Base-by-base conservation (phyloP, 2,888 invertebrate genomes). In the Eurytoma californica region DNA sequence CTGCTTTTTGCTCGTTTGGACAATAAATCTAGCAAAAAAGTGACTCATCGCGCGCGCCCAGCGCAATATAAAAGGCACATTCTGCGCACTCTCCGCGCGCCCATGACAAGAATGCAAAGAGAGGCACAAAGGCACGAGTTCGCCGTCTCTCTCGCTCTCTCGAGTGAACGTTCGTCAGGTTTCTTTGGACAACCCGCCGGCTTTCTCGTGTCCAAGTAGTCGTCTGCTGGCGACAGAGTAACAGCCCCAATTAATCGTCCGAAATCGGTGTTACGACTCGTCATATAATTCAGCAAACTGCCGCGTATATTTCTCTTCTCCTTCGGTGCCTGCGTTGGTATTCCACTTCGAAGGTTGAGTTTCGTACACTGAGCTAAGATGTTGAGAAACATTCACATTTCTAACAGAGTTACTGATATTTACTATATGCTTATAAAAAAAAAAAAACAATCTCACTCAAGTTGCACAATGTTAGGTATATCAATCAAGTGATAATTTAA, bases 241-340 rank as follows among this genome's bases (percentile, higher is more conserved):
- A 86, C 86, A 84, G 84, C 84, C 81, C 83, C 85, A 85, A 87
- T 87, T 86, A 87, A 87, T 87, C 86, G 85, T 85, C 84, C 84
- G 84, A 86, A 87, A 84, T 84, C 85, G 84, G 72, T 86, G 86
- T 87, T 87, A 86, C 87, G 85, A 85, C 83, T 86, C 85, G 85
- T 86, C 86, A 86, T 86, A 86, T 86, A 86, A 86, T 86, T 84
- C 84, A 83, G 72, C 63, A 3, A 63, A 18, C 39, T 57, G 28
- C 30, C 55, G 20, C 47, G 16, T 12, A 9, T 20, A 47, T 16
- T 30, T 28, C 20, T 73, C 2, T 16, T 16, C 47, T 49, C 13
- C 49, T 49, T 39, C 39, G 39, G 9, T 39, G 39, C 39, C 39
- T 39, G 39, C 39, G 39, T 9, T 39, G 5, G 9, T 39, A 9